A percentile compares a stretch with the other conserved stretches of the same genome.
phyloP scores from a whole-genome alignment of 2,797 vertebrate species.

The Dicrostonyx torquatus region DNA sequence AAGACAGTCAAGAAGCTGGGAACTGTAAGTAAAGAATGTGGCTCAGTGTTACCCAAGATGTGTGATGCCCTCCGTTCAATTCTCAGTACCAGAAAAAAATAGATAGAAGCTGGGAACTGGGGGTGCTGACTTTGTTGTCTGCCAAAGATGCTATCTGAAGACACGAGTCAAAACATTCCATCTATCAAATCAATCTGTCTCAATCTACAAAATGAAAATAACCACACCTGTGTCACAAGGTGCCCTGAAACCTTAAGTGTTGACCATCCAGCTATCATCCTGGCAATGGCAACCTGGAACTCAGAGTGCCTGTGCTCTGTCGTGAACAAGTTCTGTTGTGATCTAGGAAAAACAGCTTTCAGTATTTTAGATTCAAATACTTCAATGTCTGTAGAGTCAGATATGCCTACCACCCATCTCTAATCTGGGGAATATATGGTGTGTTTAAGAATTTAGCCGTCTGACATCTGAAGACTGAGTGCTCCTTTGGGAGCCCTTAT shows the following conservation, averaged over 20 bases:
- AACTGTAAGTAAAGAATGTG: background rate
- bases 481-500: background rate
- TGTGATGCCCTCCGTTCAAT: background rate
- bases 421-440: background rate
- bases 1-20: background rate
- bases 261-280: background rate
- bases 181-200: background rate
- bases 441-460: background rate
- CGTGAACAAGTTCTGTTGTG: background rate
- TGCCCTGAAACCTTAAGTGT: background rate
- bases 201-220: background rate
- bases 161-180: background rate
- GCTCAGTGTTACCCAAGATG: background rate
- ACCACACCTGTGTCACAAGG: background rate
- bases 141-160: background rate
- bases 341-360: background rate
- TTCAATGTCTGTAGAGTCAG: background rate
- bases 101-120: background rate
- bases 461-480: background rate
- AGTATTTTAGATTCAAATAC: conserved; percentile 46
- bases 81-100: background rate
- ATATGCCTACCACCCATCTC: background rate
- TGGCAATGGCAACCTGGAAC: background rate
- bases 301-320: background rate
- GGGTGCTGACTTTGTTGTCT: background rate